phyloP scores from a whole-genome alignment of 2,113 vertebrate species.

The Channa maculata region DNA sequence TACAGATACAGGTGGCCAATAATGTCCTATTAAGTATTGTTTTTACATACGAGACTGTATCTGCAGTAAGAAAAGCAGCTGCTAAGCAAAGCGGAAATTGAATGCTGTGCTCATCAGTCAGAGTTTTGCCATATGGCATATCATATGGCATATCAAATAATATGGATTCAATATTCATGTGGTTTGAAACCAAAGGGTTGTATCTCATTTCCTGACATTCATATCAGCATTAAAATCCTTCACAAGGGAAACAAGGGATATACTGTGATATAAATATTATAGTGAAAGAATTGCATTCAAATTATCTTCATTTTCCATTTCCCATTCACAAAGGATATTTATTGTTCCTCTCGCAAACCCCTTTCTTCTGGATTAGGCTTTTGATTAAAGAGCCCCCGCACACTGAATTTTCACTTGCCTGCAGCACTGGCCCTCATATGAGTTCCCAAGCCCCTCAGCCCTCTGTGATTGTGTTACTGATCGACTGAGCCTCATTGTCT shows the following conservation, averaged over 20 bases:
- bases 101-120: constrained; percentile 75
- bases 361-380: constrained; percentile 40
- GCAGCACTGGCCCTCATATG: constrained; percentile 25
- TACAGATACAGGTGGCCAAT: constrained; percentile 69
- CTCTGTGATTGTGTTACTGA: constrained; percentile 70
- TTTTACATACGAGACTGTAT: constrained; percentile 69
- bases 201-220: constrained; percentile 68
- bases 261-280: constrained; percentile 59
- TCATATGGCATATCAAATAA: constrained; percentile 75
- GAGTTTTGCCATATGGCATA: constrained; percentile 68
- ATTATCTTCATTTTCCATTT: constrained; percentile 41
- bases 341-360: constrained; percentile 18
- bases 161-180: constrained; percentile 62
- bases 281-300: constrained; percentile 29
- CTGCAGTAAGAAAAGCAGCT: constrained; percentile 72
- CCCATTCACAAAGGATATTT: constrained; percentile 24
- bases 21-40: constrained; percentile 74
- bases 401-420: constrained; percentile 15
- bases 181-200: constrained; percentile 33
- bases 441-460: constrained; percentile 40
- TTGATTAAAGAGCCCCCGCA: constrained; percentile 41
- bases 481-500: constrained; percentile 77
- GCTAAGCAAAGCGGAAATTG: constrained; percentile 71
- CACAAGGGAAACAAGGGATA: constrained; percentile 48
- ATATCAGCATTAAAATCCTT: constrained; percentile 55